These are phyloP conservation scores for Trichopoda pennipes DNA, from an alignment of 2,888 invertebrate species.

Conservation along the genomic window DNA sequence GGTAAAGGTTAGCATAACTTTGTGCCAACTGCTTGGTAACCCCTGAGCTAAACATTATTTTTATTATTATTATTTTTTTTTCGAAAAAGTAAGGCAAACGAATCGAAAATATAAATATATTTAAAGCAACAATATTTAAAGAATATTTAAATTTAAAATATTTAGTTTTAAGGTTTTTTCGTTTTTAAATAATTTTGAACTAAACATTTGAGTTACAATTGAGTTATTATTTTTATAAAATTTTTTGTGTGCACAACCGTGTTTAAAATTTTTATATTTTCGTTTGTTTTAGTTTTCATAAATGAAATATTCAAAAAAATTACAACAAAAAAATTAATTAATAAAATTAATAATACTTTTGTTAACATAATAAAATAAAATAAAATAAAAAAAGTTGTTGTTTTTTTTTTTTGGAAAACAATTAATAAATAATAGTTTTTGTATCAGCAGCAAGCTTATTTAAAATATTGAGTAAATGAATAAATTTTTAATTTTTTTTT, in stretches of 20 bases:
- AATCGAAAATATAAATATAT: background rate
- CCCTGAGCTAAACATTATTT: background rate
- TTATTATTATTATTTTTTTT: background rate
- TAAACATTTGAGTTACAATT: conserved; percentile 46
- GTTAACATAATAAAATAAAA: conserved; percentile 39
- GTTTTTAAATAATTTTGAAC: conserved; percentile 2
- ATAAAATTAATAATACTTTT: conserved; percentile 60
- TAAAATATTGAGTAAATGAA: background rate
- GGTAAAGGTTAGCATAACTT: no score
- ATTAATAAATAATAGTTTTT: background rate
- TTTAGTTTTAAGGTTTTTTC: background rate
- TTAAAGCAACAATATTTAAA: conserved; percentile 7
- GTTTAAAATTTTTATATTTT: conserved; percentile 25
- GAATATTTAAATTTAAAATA: background rate
- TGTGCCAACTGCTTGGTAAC: no score
- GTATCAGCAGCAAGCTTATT: background rate
- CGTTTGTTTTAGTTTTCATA: conserved; percentile 12
- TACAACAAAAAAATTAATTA: conserved; percentile 16
- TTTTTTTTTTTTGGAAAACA: background rate
- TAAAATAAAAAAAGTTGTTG: background rate
- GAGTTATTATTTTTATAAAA: conserved; percentile 27
- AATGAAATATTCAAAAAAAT: conserved; percentile 4
- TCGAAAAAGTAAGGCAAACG: conserved; percentile 21
- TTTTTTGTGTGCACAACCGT: conserved; percentile 57
- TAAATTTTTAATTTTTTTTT: background rate